These are phyloP conservation scores for Aphyosemion australe DNA, from an alignment of 2,113 vertebrate species.

Conservation along the genomic window DNA sequence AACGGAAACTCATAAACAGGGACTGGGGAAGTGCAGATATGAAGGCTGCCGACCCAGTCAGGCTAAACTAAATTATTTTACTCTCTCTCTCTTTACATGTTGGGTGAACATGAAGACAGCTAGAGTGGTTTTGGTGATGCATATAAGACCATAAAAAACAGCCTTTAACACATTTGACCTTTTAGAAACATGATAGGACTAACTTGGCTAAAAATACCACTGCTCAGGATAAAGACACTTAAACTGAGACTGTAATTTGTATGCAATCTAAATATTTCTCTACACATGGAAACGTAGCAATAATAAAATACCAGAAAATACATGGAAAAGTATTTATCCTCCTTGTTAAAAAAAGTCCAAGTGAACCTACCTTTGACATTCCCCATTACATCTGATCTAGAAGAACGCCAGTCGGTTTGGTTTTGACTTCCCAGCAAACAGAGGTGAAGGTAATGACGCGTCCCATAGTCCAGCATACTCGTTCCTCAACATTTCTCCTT, in stretches of 20 bases:
- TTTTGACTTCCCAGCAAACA: conserved; percentile 23
- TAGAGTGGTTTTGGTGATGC: neutral
- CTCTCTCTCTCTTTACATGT: too few relatives aligned
- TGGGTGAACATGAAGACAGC: too few relatives aligned
- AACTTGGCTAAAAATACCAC: neutral
- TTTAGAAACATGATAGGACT: neutral
- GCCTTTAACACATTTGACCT: conserved; percentile 8
- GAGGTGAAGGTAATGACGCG: conserved; percentile 26
- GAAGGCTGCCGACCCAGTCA: neutral
- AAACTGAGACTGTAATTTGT: too few relatives aligned
- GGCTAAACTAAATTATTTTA: too few relatives aligned
- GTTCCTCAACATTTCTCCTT: conserved; percentile 65
- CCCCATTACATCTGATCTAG: conserved; percentile 47
- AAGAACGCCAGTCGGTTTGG: conserved; percentile 29
- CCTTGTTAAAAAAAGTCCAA: conserved; percentile 11
- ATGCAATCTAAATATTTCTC: neutral
- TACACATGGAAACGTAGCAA: neutral
- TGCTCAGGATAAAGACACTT: too few relatives aligned
- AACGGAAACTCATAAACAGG: conserved; percentile 39
- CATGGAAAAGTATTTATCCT: conserved; percentile 1
- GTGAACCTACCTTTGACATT: conserved; percentile 64
- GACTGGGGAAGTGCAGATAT: conserved; percentile 6
- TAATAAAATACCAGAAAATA: conserved; percentile 17
- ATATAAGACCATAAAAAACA: conserved; percentile 3
- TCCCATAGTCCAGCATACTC: conserved; percentile 45